Base-by-base conservation (phyloP, 2,113 vertebrate genomes). In the Connochaetes taurinus region DNA sequence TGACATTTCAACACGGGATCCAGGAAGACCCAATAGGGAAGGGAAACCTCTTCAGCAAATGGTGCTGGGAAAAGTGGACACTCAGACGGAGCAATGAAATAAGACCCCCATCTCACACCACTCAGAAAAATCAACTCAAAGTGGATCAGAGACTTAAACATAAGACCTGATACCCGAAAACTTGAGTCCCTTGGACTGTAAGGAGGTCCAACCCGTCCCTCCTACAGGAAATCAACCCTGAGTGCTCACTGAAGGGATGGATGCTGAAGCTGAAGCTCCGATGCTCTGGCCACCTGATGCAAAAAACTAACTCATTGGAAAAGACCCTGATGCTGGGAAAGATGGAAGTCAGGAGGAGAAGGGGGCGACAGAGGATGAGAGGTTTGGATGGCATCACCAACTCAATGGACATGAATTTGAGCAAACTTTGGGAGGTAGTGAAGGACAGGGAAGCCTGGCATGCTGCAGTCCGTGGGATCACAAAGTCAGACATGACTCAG, bases 261-360 rank as follows among this genome's bases (percentile, higher is more conserved):
- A 36, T 36, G 67, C n/a, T 36, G 19, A 40, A 71, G 67, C 67
- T 23, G n/a, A 71, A 23, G n/a, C 10, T 11, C 67, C n/a, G 40
- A 1, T 23, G 17, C n/a, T 40, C 23, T 0, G 2, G n/a, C 67
- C n/a, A 23, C n/a, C n/a, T 71, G n/a, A 71, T 71, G 10, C 1
- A 0, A 40, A 71, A 10, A 71, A 3, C 19, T 23, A 5, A 40
- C 10, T 71, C n/a, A 40, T 2, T 71, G 19, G 67, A 23, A 40
- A 71, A 71, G n/a, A 40, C 67, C 19, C n/a, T 40, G 19, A 40
- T 40, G n/a, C 67, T 71, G 9, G 2, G 67, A 40, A 23, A 2
- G n/a, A 71, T 23, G 23, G n/a, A 23, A 12, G 19, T 5, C 67
- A 71, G 17, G 64, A 71, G 64, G 19, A 36, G 64, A 71, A 71